phyloP scores from a whole-genome alignment of 1,140 invertebrate species.

The Eupristina koningsbergeri region DNA sequence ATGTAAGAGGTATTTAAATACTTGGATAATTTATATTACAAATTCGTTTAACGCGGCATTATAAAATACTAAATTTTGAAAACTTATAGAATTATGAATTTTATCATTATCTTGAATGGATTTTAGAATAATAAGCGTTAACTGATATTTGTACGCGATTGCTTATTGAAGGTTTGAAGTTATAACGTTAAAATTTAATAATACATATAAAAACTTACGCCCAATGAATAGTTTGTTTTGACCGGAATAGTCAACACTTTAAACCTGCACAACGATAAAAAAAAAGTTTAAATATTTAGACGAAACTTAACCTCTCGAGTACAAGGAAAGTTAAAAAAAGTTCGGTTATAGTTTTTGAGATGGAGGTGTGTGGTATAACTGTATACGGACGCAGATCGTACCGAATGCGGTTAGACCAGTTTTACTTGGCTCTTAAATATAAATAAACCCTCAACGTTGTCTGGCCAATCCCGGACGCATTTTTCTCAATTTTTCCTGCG shows the following conservation, averaged over 20 bases:
- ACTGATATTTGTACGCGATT: too few species aligned
- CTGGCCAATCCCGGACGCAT: not conserved
- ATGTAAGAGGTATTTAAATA: too few species aligned
- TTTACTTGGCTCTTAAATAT: not conserved
- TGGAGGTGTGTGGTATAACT: not conserved
- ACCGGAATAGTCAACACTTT: not conserved
- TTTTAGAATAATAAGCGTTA: too few species aligned
- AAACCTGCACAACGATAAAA: not conserved
- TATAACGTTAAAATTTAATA: not conserved
- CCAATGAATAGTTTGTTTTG: not conserved
- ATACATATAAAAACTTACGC: not conserved
- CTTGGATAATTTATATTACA: too few species aligned
- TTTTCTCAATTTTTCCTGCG: not conserved
- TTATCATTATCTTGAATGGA: too few species aligned
- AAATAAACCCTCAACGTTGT: not conserved
- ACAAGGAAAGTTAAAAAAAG: not conserved
- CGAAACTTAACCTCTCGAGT: not conserved
- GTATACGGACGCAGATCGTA: not conserved
- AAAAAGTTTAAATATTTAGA: conserved; percentile 5
- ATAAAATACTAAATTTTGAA: too few species aligned
- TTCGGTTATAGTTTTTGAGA: not conserved
- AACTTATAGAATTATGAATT: too few species aligned
- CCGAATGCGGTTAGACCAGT: not conserved
- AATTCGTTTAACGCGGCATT: too few species aligned
- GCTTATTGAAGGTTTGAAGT: too few species aligned